Conservation (phyloP, 2,888 invertebrate species). For the Harpalus rubripes region DNA sequence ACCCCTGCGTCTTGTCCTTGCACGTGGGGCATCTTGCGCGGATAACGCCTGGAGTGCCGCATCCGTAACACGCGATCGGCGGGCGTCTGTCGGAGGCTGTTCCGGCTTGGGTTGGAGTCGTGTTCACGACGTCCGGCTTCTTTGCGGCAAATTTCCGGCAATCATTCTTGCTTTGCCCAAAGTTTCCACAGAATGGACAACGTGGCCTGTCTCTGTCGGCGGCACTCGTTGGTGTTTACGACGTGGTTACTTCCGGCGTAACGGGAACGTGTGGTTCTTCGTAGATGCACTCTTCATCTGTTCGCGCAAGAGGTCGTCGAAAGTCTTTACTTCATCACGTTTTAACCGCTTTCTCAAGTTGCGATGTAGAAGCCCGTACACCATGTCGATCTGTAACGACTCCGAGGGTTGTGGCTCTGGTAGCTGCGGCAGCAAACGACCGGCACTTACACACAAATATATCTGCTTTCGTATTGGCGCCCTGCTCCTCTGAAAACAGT, state of each 20-base stretch:
- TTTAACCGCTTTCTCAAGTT: constrained; percentile 4
- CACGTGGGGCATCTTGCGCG: no score
- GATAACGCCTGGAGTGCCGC: no score
- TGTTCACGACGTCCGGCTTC: neutral
- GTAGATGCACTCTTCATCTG: neutral
- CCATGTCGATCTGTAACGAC: constrained; percentile 33
- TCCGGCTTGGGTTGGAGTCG: neutral
- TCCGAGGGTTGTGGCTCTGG: neutral
- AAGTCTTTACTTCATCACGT: neutral
- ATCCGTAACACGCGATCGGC: neutral
- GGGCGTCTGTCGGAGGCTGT: neutral
- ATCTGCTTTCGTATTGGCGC: neutral
- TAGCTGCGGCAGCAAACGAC: constrained; percentile 16
- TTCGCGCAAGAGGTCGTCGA: neutral
- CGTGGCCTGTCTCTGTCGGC: neutral
- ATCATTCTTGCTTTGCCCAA: neutral
- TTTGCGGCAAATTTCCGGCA: neutral
- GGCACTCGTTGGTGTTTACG: neutral
- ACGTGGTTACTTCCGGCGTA: neutral
- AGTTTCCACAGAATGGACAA: neutral
- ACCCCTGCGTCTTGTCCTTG: no score
- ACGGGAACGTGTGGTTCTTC: neutral
- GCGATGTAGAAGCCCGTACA: neutral
- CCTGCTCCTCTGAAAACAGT: constrained; percentile 66
- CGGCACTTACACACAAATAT: constrained; percentile 19